Base-by-base conservation (phyloP, 2,888 invertebrate genomes). In the Ochropleura leucogaster region DNA sequence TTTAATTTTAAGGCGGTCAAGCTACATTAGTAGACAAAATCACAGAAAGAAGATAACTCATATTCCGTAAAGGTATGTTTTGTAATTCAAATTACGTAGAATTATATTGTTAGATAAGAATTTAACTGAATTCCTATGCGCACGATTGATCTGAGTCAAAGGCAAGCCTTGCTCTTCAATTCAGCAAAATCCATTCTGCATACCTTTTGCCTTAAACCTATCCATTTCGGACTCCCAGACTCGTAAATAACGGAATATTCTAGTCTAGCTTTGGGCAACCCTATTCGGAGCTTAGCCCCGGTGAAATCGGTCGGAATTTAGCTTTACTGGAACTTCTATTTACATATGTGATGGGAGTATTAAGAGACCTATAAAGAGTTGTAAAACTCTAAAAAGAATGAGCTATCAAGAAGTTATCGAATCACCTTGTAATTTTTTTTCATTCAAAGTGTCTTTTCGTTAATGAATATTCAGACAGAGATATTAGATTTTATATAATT, bases 291-390 rank as follows among this genome's bases (percentile, higher is more conserved):
- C 68, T 80, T 80, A 83, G 76, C 76, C 57, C 66, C 68, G 76
- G 70, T 80, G 63, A 79, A 87, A 79, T 73, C 79, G 73, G 64
- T 47, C 67, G 67, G 67, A 82, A 80, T 78, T 73, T 71, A 79
- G 64, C 66, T 66, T 80, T 59, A 70, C 73, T 72, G 63, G 70
- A 77, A 77, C 70, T 68, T 72, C 62, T 77, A 80, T 87, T 87
- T 77, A 75, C 73, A 82, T 80, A 75, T 75, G 79, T 65, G 76
- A 72, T 64, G 64, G 51, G 44, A 62, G 44, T 60, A 47, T 53
- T 47, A 53, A 53, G 30, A 74, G 5, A 79, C 53, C 7, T 20
- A 59, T 49, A n/a, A 2, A 51, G 30, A 44, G 4, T 66, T 57
- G 30, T 30, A 70, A 47, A 42, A 12, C 46, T 57, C 3, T 55